Evolutionary conservation across 64 coral and sea anemone species (phyloP), one percentile per base, ranked within the genome.

Genomic region (Porites australiensis): DNA sequence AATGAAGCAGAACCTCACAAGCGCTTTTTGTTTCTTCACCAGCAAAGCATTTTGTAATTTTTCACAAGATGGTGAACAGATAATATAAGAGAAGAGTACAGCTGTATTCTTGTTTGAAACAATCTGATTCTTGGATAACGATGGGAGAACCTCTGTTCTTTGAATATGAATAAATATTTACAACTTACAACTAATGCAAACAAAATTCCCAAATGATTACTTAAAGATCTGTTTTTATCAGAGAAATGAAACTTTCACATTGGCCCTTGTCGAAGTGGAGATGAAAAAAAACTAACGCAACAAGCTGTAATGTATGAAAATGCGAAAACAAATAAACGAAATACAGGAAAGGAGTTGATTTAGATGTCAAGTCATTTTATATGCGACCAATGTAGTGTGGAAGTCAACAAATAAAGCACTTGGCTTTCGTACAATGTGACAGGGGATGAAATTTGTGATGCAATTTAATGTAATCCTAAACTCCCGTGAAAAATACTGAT

Each of bases 151-250:
- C 46, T 14, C 23, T 44, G 18, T n/a, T 61, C 65, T 19, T 18
- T 21, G 81, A 16, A 80, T 5, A 4, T 21, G 46, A 84, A 84
- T 16, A 44, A 22, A 46, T 84, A 47, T 84, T 84, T 68, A 84
- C 44, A 22, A 50, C 5, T 37, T 37, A 84, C 15, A 43, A 67
- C 62, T 37, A 84, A 84, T 84, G 62, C 81, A 68, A 70, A 84
- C 49, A 84, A 45, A 13, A 84, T 84, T 84, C 81, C 64, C 8
- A 12, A 22, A 7, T 43, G 11, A 67, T 84, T 50, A 84, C 61
- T 63, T 84, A 44, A 84, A 18, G 19, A 46, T 5, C 27, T 76
- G 47, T 76, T 50, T 19, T 21, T 5, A 20, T 9, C 66, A 44
- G 50, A 21, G 69, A 68, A 84, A 84, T 2, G 5, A 68, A 46